Evolutionary conservation across 1,140 invertebrate genomes (phyloP), one percentile per base, ranked within the genome.

Genomic region (Drosophila mayri): DNA sequence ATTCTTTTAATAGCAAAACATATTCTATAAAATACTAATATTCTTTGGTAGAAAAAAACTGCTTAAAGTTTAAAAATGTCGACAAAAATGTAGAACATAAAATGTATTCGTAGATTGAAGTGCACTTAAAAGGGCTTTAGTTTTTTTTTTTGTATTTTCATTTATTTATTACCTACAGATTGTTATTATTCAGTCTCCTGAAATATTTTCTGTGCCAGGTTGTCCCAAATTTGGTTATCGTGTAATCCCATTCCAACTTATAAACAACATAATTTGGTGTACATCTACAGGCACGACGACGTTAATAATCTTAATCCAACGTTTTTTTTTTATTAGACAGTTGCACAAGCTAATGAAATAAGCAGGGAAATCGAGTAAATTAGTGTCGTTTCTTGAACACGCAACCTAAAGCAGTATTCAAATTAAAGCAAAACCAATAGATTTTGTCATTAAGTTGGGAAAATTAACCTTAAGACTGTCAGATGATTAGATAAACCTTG

Each of bases 401-500:
- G 55, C 63, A 64, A 65, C 52, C 30, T n/a, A 28, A 59, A 44
- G 35, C 35, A 6, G 44, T 32, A 46, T 63, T 63, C 22, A 66
- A 65, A 57, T 62, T 18, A 18, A 4, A 18, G 22, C 14, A 10
- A 58, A 54, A 32, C 8, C 12, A 37, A 38, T 57, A 12, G 12
- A 38, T 38, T 30, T 25, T 22, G 50, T 16, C 32, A 37, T 20
- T 20, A 10, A 58, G 22, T 10, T 54, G 14, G 20, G 8, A 22
- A 54, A 37, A 54, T 16, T 16, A 22, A 54, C 50, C 22, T 22
- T 4, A 4, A 16, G 12, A 22, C 11, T 52, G n/a, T 35, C 49
- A 18, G 10, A 22, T 22, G 10, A 38, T 18, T 20, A 20, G 16
- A 30, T 32, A 30, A 20, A 20, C 18, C 11, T 7, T 4, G 6